phyloP scores from a whole-genome alignment of 2,797 vertebrate species.

The Mareca penelope region DNA sequence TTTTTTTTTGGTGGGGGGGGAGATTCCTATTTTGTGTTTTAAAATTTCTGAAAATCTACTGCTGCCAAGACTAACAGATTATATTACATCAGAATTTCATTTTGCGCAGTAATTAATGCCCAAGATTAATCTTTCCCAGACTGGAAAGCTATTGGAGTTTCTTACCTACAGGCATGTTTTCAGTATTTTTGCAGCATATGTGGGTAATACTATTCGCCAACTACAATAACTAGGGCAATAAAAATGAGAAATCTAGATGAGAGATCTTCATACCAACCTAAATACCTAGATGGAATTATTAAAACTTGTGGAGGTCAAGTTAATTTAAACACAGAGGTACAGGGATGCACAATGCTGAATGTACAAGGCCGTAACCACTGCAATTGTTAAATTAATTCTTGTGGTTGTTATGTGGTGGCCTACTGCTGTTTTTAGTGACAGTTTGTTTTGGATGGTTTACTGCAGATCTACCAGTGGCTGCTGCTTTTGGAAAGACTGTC shows the following conservation, averaged over 20 bases:
- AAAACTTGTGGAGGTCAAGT: constrained; percentile 57
- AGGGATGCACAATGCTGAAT: constrained; percentile 3
- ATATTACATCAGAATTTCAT: constrained; percentile 61
- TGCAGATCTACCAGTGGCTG: constrained; percentile 46
- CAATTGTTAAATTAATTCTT: constrained; percentile 72
- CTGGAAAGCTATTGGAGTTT: constrained; percentile 57
- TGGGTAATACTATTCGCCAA: constrained; percentile 65
- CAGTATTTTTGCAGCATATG: constrained; percentile 46
- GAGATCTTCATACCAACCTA: constrained; percentile 67
- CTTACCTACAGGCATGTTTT: constrained; percentile 64
- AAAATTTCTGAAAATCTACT: background rate
- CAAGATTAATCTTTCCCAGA: constrained; percentile 61
- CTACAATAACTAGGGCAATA: constrained; percentile 63
- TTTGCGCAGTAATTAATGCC: constrained; percentile 65
- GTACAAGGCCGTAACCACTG: constrained; percentile 34
- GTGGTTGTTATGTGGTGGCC: constrained; percentile 63
- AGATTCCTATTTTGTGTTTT: background rate
- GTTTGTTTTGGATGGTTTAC: constrained; percentile 69
- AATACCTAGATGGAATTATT: constrained; percentile 59
- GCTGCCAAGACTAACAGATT: constrained; percentile 51
- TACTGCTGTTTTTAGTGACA: constrained; percentile 66
- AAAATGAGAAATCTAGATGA: constrained; percentile 67
- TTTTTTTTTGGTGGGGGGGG: no score
- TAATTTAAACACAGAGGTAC: constrained; percentile 57
- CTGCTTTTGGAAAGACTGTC: constrained; percentile 58